A percentile compares a stretch with the other conserved stretches of the same genome.
These are phyloP conservation scores for Gambelia wislizenii DNA, from an alignment of 2,797 vertebrate genomes.

Conservation along the genomic window DNA sequence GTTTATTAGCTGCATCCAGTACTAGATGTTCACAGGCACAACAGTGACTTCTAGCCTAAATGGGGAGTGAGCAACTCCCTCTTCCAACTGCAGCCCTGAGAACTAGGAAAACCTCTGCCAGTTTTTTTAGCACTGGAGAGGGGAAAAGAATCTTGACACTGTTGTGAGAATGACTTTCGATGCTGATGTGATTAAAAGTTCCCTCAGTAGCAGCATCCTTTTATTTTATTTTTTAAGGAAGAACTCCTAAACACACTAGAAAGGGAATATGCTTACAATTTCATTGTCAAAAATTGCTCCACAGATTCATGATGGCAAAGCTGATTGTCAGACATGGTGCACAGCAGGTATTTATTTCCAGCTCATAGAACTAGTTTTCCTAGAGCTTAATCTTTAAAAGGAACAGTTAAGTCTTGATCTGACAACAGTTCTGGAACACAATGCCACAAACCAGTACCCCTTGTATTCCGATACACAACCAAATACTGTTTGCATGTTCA, in stretches of 20 bases:
- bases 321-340: neutral
- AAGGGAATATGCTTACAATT: neutral
- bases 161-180: no score
- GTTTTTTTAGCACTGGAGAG: no score
- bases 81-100: no score
- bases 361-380: neutral
- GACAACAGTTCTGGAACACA: neutral
- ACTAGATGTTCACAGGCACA: no score
- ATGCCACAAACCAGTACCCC: neutral
- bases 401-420: neutral
- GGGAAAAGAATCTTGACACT: no score
- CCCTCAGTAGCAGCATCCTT: neutral
- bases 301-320: neutral
- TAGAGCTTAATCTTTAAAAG: neutral
- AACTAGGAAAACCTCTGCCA: no score
- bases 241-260: neutral
- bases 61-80: no score
- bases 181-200: neutral
- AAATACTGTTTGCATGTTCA: constrained; percentile 20
- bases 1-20: neutral
- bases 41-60: no score
- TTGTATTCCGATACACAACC: neutral
- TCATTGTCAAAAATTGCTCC: neutral
- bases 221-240: no score
- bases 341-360: neutral